Percentiles rank a stretch among this genome's conserved stretches.
phyloP scores from a whole-genome alignment of 2,113 vertebrate genomes.

The Callorhinus ursinus region DNA sequence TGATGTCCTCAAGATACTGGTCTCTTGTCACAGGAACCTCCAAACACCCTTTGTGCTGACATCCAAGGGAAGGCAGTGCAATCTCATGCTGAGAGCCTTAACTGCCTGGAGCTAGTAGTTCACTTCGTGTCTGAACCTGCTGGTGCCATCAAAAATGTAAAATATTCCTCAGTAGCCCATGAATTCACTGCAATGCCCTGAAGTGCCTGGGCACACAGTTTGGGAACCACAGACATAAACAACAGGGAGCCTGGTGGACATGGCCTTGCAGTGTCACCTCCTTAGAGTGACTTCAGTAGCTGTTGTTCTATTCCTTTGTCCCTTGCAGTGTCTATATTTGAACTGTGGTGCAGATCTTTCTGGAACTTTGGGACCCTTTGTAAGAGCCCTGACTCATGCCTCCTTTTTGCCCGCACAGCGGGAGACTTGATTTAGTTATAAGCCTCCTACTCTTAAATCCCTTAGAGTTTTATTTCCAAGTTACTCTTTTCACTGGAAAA shows the following conservation, averaged over 20 bases:
- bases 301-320: neutral
- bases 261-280: neutral
- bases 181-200: neutral
- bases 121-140: neutral
- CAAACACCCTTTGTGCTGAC: rapidly evolving
- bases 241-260: rapidly evolving
- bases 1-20: neutral
- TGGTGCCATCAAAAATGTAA: neutral
- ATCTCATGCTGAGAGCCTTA: neutral
- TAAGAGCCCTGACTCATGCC: neutral
- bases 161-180: rapidly evolving
- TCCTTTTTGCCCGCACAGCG: neutral
- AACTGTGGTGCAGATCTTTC: neutral
- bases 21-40: rapidly evolving
- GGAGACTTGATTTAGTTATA: neutral
- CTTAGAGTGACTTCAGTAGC: neutral
- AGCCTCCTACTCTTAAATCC: neutral
- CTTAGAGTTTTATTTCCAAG: conserved; percentile 28
- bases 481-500: neutral
- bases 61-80: neutral
- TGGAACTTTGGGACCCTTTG: neutral
- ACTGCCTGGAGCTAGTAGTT: neutral
- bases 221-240: neutral
- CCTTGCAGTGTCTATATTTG: neutral
- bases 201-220: neutral